Evolutionary conservation across 1,140 invertebrate species (phyloP), one percentile per base, ranked within the genome.

Genomic region (Hyles euphorbiae): DNA sequence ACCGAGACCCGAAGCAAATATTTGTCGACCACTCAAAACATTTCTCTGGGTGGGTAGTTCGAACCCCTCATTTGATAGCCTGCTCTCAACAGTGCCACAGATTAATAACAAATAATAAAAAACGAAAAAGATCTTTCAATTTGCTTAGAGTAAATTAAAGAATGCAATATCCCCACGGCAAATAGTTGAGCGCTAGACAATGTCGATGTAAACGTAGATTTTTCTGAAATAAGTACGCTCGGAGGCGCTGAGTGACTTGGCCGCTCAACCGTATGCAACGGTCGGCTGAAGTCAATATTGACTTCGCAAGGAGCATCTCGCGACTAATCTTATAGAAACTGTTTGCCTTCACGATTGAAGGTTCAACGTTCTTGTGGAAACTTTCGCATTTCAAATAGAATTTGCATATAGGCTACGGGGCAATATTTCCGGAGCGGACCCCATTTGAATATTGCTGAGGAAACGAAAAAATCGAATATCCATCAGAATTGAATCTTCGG

Each of bases 301-400:
- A 79, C 74, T 72, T 57, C 50, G 61, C 64, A 58, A 68, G 68
- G 68, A 74, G 66, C 72, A 76, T 81, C 70, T 72, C 67, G 60
- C 68, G 68, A 77, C 72, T 82, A 79, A 82, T 84, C 79, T 81
- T 78, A 81, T 81, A 74, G 78, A 81, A 82, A 82, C 76, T 84
- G 72, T 82, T 81, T 84, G 76, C 81, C 44, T 78, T 74, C 63
- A 53, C 72, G 75, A 81, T 76, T 78, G 76, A 77, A 74, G 74
- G 72, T 67, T 78, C 74, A 58, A 59, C 62, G 66, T 63, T 76
- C 73, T 76, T 70, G 63, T 61, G 69, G 72, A 74, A 84, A 82
- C 68, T 82, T 82, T 80, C 75, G 72, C 68, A 78, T 80, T 72
- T 78, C 81, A 80, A 82, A 82, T 70, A 75, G 64, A 74, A 84